Percentiles rank a stretch among this genome's conserved stretches.
Conservation (phyloP, 1,140 invertebrate genomes). For the Tetraneura akinire region DNA sequence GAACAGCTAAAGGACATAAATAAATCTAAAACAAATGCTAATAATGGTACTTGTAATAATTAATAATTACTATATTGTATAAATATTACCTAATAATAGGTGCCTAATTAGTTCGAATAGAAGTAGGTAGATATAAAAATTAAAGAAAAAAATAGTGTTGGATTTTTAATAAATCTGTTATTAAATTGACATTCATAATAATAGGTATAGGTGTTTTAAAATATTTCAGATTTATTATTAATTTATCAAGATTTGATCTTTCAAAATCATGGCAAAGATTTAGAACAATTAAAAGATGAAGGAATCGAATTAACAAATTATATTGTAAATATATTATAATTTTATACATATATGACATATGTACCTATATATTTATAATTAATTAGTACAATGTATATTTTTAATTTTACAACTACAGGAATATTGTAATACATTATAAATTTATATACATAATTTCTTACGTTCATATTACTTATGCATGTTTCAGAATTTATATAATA, state of each 20-base stretch:
- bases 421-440: neutral
- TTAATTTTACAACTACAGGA: neutral
- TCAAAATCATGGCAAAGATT: neutral
- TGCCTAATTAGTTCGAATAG: no score
- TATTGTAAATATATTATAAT: slow-evolving; percentile 1
- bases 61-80: no score
- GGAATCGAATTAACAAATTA: neutral
- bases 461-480: neutral
- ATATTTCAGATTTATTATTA: slow-evolving; percentile 10
- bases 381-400: neutral
- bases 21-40: neutral
- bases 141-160: no score
- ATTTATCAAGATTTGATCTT: neutral
- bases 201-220: no score
- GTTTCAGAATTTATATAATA: neutral
- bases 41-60: neutral
- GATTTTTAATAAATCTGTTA: no score
- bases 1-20: neutral
- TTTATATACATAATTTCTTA: neutral
- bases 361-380: no score
- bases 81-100: no score
- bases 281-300: slow-evolving; percentile 6
- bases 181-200: no score
- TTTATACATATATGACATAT: neutral
- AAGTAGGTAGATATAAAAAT: no score